A percentile compares a stretch with the other conserved stretches of the same genome.
phyloP scores from a whole-genome alignment of 2,113 vertebrate species.

The Typhlomys cinereus region DNA sequence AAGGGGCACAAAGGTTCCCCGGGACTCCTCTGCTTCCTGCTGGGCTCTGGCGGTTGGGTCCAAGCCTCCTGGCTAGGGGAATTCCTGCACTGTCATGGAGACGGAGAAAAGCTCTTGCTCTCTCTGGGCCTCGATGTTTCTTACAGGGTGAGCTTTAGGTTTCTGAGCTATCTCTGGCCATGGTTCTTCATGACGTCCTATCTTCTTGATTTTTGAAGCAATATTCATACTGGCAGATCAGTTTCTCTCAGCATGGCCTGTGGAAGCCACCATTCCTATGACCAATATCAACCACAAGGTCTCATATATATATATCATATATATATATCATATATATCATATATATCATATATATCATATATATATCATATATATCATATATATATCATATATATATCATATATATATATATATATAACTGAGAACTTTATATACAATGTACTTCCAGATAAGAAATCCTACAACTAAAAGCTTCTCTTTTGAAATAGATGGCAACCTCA shows the following conservation, averaged over 20 bases:
- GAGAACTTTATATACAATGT: neutral
- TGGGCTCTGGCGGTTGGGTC: neutral
- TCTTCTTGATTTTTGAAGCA: slow-evolving; percentile 22
- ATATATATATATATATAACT: too few species aligned
- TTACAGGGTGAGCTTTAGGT: neutral
- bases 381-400: too few species aligned
- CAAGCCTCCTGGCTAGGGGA: neutral
- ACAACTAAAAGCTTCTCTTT: neutral
- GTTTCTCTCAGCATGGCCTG: neutral
- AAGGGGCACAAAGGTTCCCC: neutral
- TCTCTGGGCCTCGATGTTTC: neutral
- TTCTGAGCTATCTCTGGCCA: neutral
- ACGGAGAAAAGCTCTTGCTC: neutral
- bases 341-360: too few species aligned
- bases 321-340: too few species aligned
- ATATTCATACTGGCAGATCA: neutral
- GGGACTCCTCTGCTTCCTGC: neutral
- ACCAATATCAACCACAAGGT: neutral
- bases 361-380: too few species aligned
- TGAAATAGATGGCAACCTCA: neutral
- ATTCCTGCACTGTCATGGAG: neutral
- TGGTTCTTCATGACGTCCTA: neutral
- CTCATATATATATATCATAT: too few species aligned
- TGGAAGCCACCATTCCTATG: neutral
- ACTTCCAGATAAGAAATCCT: neutral